Evolutionary conservation across 2,797 vertebrate genomes (phyloP).

Genomic region (Sebastes glaucus): DNA sequence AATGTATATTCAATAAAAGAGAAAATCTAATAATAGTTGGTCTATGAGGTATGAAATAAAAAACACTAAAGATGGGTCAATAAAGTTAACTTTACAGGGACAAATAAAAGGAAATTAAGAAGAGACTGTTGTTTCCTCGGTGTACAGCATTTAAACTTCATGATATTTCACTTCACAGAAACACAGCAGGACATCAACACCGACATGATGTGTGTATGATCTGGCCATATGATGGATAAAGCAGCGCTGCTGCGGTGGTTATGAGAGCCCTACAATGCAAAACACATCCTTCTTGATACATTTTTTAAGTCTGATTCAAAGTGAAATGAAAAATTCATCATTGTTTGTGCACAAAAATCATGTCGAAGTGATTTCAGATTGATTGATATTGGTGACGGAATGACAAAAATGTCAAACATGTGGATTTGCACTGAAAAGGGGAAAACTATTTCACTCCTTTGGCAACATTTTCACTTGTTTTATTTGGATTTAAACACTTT

Average conservation of each 20-base stretch:
- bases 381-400: not conserved
- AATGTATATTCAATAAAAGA: not conserved
- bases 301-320: not conserved
- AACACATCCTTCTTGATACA: not conserved
- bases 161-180: not conserved
- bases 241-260: not conserved
- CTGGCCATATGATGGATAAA: constrained; percentile 6
- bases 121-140: constrained; percentile 2
- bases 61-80: not conserved
- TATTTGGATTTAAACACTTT: constrained; percentile 4
- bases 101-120: constrained; percentile 14
- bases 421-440: not conserved
- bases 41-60: not conserved
- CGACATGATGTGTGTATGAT: constrained; percentile 7
- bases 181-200: not conserved
- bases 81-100: not conserved
- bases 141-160: constrained; percentile 13
- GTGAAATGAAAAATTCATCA: not conserved
- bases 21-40: not conserved
- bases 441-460: not conserved
- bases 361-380: not conserved
- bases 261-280: not conserved
- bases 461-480: constrained; percentile 17
- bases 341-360: not conserved
- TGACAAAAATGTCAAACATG: not conserved